These are phyloP conservation scores for Petrocephalus zakoni DNA, from an alignment of 2,113 vertebrate species.

Conservation along the genomic window DNA sequence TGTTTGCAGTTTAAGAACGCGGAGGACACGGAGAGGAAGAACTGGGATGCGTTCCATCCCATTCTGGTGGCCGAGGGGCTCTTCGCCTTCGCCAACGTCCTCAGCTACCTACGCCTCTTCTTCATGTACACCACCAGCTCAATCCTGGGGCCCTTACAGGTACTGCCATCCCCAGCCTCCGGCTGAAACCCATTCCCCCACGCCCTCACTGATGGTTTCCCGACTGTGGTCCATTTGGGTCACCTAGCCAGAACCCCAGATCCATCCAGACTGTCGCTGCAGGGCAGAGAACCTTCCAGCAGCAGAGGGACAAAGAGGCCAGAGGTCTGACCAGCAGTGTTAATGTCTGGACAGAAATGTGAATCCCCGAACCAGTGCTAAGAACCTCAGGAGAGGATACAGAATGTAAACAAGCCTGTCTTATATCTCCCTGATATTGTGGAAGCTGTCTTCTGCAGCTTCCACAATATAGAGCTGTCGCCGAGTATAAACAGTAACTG, in stretches of 20 bases:
- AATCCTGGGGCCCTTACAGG: constrained; percentile 93
- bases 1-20: constrained; percentile 59
- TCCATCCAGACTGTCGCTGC: not conserved
- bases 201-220: not conserved
- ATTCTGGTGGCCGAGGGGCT: constrained; percentile 93
- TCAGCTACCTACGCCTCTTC: constrained; percentile 95
- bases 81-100: constrained; percentile 93
- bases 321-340: not conserved
- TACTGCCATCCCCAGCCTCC: constrained; percentile 36
- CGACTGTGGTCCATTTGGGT: not conserved
- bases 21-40: constrained; percentile 78
- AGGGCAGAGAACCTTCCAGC: not conserved
- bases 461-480: not conserved
- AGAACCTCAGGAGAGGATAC: not conserved
- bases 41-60: constrained; percentile 97
- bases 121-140: constrained; percentile 99
- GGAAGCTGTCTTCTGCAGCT: not conserved
- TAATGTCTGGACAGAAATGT: not conserved
- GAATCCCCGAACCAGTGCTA: not conserved
- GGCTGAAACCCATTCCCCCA: no score
- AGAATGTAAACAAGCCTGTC: not conserved
- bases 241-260: not conserved
- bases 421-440: not conserved
- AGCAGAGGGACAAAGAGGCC: not conserved
- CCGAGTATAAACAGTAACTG: not conserved